Base-by-base conservation (phyloP, 2,797 vertebrate species). In the Gobionotothen gibberifrons region DNA sequence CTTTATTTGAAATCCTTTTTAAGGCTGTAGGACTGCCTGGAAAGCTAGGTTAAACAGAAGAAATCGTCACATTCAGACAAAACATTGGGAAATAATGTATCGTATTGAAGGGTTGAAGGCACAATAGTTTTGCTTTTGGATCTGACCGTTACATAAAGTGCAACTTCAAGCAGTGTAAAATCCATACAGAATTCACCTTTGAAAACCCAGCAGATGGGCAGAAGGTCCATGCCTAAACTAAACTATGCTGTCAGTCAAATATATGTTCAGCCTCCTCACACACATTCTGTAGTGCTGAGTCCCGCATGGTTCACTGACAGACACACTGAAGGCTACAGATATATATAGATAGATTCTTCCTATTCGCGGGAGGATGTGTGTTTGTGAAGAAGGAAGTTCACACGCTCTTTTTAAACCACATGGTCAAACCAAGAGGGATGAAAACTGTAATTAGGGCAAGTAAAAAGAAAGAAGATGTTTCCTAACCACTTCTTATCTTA, bases 321-420 rank as follows among this genome's bases (percentile, higher is more conserved):
- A 59, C 32, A 43, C 7, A 63, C 47, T 12, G 9, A 14, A 42
- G 12, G 22, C 0, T 26, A 26, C 11, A 26, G 3, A 26, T 26
- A 26, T 22, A 22, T 26, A 26, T 26, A 26, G 29, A 8, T 4
- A 16, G 11, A 19, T 29, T 39, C 43, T 49, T 69, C 51, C 43
- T 79, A 14, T 19, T 46, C 48, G 16, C 6, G 59, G 49, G 26
- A 6, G 14, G 16, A 9, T 46, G 39, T 59, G 49, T 17, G 0
- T 69, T 52, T 44, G 7, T n/a, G 19, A 62, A 74, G 56, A 53
- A 52, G 70, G 61, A 76, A 71, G 72, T 73, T 62, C 13, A 58
- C 4, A 15, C 14, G 3, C 19, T 65, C 3, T 11, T 7, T 66
- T 32, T 14, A 5, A 0, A 13, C 58, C 36, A 67, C 32, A 29